Evolutionary conservation across 2,113 vertebrate genomes (phyloP), one percentile per base, ranked within the genome.

Genomic region (Helogale parvula): DNA sequence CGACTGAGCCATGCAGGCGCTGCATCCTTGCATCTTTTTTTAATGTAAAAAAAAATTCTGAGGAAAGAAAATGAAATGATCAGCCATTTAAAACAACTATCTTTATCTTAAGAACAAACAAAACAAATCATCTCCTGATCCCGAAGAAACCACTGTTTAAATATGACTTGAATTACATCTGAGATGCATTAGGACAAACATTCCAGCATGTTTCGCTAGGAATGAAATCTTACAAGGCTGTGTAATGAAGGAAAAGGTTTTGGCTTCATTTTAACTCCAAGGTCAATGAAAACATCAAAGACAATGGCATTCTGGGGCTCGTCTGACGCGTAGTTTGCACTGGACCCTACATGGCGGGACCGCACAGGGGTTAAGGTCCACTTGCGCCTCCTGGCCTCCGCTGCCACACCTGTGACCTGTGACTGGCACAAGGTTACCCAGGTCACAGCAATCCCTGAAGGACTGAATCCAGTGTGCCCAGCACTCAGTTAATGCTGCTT

Each of bases 31-130:
- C 27, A 68, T 1, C 21, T 47, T 85, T 91, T 84, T 80, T 31
- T 72, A 83, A 92, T 60, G 21, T 9, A 74, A 90, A 90, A 87
- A 93, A 74, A 41, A 29, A 47, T 65, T 74, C 50, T 12, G 5
- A 88, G 21, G n/a, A 84, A 96, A 94, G 57, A 85, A 97, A 90
- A 71, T 14, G 29, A 92, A 95, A 94, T 41, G 41, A 23, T 52
- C n/a, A 95, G 25, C 76, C 71, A 90, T 79, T 66, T 88, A 80
- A 83, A 96, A 77, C 66, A 63, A 96, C 76, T 95, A 15, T 3
- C 1, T 90, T 94, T 92, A n/a, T 47, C 21, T 96, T 68, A 54
- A 91, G 90, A 88, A 80, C 16, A 12, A 50, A 50, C 50, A 29
- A 84, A 65, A 72, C 9, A 63, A 86, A 86, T 79, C 41, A 6